phyloP scores from a whole-genome alignment of 2,113 vertebrate genomes.

The Poecile atricapillus region DNA sequence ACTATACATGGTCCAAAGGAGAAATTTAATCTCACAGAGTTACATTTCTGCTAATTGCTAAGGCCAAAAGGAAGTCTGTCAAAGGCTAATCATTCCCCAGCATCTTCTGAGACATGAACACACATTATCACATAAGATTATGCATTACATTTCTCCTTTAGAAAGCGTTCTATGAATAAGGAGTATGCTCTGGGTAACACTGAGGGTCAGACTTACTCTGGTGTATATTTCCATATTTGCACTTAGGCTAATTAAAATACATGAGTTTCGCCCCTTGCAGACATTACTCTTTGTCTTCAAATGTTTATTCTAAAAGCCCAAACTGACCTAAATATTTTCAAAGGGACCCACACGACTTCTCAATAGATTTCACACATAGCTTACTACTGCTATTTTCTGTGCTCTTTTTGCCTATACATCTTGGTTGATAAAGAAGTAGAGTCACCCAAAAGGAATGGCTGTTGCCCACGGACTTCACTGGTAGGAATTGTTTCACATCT shows the following conservation, averaged over 20 bases:
- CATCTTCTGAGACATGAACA: background rate
- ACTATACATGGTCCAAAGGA: background rate
- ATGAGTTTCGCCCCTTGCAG: background rate
- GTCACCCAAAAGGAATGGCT: background rate
- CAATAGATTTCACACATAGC: background rate
- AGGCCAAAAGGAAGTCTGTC: background rate
- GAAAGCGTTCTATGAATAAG: constrained; percentile 14
- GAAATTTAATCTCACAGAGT: background rate
- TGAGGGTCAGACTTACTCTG: background rate
- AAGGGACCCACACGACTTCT: background rate
- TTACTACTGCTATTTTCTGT: background rate
- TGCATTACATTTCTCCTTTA: background rate
- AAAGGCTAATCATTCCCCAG: background rate
- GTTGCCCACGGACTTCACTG: background rate
- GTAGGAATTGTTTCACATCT: background rate
- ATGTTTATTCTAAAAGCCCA: background rate
- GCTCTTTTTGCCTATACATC: background rate
- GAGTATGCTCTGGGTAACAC: background rate
- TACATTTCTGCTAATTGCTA: constrained; percentile 3
- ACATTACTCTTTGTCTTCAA: background rate
- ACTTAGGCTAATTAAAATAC: background rate
- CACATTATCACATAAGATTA: constrained; percentile 14
- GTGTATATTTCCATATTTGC: background rate
- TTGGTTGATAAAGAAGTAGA: background rate
- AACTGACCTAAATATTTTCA: background rate